phyloP scores from a whole-genome alignment of 2,888 invertebrate species.

The Machimus rusticus region DNA sequence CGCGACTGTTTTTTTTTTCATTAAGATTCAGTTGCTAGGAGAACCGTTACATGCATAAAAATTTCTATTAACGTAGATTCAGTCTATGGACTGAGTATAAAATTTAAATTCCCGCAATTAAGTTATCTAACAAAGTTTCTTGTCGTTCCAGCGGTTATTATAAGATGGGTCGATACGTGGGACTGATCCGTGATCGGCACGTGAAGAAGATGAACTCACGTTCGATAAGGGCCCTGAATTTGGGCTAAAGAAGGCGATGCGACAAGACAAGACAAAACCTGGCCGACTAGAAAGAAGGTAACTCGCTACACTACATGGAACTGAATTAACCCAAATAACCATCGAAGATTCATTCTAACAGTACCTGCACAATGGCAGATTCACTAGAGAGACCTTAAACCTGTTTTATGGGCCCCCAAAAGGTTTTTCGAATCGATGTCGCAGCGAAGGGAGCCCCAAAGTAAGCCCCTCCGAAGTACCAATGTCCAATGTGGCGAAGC shows the following conservation, averaged over 20 bases:
- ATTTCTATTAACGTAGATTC: not conserved
- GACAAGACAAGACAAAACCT: not conserved
- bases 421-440: not conserved
- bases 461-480: not conserved
- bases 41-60: not conserved
- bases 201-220: not conserved
- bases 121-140: not conserved
- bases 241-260: not conserved
- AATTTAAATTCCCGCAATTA: not conserved
- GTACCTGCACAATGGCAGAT: conserved; percentile 5
- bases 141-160: not conserved
- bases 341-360: conserved; percentile 17
- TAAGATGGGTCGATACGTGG: not conserved
- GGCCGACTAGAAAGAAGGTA: not conserved
- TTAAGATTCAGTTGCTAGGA: not conserved
- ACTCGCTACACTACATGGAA: not conserved
- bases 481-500: no score
- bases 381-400: not conserved
- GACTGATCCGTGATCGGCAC: not conserved
- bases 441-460: not conserved
- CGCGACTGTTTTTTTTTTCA: not conserved
- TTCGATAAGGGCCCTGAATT: not conserved
- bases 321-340: conserved; percentile 16
- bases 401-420: not conserved
- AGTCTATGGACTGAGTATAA: not conserved